Conservation (phyloP, 2,797 vertebrate genomes). For the Pyrocephalus nanus region DNA sequence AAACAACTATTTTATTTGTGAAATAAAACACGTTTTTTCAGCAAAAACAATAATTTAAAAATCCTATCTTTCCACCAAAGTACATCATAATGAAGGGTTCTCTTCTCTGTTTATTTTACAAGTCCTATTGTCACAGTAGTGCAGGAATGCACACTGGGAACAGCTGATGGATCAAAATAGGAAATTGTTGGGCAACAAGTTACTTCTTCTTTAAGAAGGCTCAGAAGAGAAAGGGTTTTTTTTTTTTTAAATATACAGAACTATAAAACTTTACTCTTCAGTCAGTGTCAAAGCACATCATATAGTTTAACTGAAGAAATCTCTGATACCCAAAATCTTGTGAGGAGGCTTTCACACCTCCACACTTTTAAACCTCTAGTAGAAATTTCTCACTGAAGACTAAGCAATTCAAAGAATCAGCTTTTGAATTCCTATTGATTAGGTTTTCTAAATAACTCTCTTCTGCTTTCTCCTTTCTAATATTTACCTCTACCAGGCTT, state of each 20-base stretch:
- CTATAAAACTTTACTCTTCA: neutral
- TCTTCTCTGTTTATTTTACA: neutral
- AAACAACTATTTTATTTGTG: neutral
- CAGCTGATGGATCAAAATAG: neutral
- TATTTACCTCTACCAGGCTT: neutral
- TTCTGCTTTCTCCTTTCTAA: neutral
- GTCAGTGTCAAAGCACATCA: neutral
- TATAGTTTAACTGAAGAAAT: neutral
- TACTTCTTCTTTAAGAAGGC: neutral
- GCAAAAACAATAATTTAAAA: neutral
- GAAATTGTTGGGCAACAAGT: neutral
- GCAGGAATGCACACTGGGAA: neutral
- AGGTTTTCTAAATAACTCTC: neutral
- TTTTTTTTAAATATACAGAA: neutral
- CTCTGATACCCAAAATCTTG: neutral
- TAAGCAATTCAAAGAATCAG: neutral
- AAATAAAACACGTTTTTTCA: neutral
- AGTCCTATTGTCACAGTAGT: neutral
- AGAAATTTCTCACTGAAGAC: neutral
- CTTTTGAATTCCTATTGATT: neutral
- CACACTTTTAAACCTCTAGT: neutral
- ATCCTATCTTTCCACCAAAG: neutral
- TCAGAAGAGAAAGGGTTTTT: neutral
- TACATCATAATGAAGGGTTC: neutral
- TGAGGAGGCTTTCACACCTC: neutral